Conservation (phyloP, 37 sponge, comb jelly and placozoan genomes). For the Petrosia ficiformis region DNA sequence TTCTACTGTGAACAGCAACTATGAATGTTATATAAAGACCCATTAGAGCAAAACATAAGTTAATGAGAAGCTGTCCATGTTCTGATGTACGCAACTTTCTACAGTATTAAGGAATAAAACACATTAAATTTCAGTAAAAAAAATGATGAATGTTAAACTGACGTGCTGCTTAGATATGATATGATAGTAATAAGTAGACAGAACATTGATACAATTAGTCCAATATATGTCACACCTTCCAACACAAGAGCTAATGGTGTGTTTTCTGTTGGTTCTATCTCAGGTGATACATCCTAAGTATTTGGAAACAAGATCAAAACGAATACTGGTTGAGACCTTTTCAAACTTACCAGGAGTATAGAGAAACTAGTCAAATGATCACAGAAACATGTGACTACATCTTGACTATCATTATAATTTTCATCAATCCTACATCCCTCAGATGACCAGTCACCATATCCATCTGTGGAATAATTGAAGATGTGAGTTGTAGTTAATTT, state of each 20-base stretch:
- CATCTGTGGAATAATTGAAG: not conserved
- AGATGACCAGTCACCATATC: constrained; percentile 50
- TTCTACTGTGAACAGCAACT: not conserved
- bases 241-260: constrained; percentile 2
- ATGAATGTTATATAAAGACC: constrained; percentile 45
- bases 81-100: constrained; percentile 41
- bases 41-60: constrained; percentile 30
- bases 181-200: constrained; percentile 34
- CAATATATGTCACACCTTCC: constrained; percentile 52
- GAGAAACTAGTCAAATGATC: constrained; percentile 10
- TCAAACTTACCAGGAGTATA: not conserved
- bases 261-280: not conserved
- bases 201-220: constrained; percentile 31
- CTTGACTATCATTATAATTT: not conserved
- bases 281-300: constrained; percentile 16
- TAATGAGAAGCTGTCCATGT: constrained; percentile 51
- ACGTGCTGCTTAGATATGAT: constrained; percentile 41
- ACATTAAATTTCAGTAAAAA: not conserved
- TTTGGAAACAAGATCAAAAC: not conserved
- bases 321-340: not conserved
- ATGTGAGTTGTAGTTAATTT: not conserved
- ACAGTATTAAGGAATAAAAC: not conserved
- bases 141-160: no score
- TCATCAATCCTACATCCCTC: constrained; percentile 10
- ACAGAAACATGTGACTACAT: constrained; percentile 2